Conservation (phyloP, 2,797 vertebrate genomes). For the Poecilia gillii region DNA sequence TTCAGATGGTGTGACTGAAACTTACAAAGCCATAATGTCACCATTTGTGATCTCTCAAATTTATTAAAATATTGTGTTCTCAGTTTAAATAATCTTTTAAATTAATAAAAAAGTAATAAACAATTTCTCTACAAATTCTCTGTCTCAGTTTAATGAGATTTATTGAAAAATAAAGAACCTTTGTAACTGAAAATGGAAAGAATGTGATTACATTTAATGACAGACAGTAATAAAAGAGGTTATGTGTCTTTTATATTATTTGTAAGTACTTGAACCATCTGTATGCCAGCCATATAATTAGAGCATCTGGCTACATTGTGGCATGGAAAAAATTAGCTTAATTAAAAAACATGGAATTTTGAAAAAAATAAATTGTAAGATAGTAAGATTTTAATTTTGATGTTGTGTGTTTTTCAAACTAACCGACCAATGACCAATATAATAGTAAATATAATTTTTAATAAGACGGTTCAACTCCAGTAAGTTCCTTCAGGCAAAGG, state of each 20-base stretch:
- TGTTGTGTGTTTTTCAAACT: neutral
- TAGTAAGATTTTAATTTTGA: neutral
- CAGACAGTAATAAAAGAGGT: neutral
- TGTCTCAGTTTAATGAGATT: neutral
- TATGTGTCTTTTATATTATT: neutral
- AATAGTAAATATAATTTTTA: neutral
- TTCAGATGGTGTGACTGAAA: neutral
- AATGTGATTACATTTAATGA: neutral
- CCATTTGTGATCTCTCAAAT: neutral
- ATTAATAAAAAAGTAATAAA: neutral
- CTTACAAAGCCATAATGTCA: neutral
- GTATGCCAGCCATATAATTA: neutral
- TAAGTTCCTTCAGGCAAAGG: slow-evolving; percentile 39
- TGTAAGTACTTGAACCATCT: neutral
- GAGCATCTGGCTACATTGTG: neutral
- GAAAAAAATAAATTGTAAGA: neutral
- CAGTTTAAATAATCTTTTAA: neutral
- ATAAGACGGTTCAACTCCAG: neutral
- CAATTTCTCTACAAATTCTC: neutral
- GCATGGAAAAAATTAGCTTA: neutral
- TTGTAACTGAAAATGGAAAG: neutral
- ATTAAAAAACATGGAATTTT: neutral
- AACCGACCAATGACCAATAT: neutral
- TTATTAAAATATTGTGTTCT: neutral
- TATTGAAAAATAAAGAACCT: neutral